Evolutionary conservation across 1,140 invertebrate genomes (phyloP), one percentile per base, ranked within the genome.

Genomic region (Thaumetopoea pityocampa): DNA sequence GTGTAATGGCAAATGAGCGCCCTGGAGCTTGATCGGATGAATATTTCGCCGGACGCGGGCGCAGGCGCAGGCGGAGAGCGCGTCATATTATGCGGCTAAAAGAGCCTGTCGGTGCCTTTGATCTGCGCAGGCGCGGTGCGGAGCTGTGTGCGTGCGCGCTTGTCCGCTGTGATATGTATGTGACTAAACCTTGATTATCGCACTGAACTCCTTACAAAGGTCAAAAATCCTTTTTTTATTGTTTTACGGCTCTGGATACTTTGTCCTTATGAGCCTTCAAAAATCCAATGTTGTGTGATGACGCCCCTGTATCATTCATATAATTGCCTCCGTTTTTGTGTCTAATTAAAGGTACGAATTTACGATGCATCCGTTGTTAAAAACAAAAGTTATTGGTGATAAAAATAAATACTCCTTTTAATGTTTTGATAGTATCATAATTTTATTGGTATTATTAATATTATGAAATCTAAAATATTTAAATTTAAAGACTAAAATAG

Each of bases 21-120:
- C 64, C 68, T 60, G 61, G 65, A 76, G 71, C 69, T 67, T 66
- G 59, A 41, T 49, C 48, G 40, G 30, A 20, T 36, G 53, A 62
- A 55, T 56, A 62, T 72, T 67, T 68, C 48, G 52, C 51, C 51
- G 61, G 57, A 49, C 45, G 67, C 60, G 63, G 63, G 68, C 56
- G 56, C 48, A 57, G 68, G 65, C 56, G 56, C 48, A 57, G 68
- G 65, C 63, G 54, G 62, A 67, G 65, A 58, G 63, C 67, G 68
- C 73, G 74, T 83, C 78, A 81, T 79, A 84, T 85, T 83, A 83
- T 80, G 74, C 74, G 67, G 78, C 74, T 82, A 82, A 83, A 85
- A 77, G 74, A 85, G 73, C 60, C 72, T 84, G 72, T 84, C 81
- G 81, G 83, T 79, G 66, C 78, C 76, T 85, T 85, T 85, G 83